Base-by-base conservation (phyloP, 2,113 vertebrate species). In the Balaenoptera acutorostrata region DNA sequence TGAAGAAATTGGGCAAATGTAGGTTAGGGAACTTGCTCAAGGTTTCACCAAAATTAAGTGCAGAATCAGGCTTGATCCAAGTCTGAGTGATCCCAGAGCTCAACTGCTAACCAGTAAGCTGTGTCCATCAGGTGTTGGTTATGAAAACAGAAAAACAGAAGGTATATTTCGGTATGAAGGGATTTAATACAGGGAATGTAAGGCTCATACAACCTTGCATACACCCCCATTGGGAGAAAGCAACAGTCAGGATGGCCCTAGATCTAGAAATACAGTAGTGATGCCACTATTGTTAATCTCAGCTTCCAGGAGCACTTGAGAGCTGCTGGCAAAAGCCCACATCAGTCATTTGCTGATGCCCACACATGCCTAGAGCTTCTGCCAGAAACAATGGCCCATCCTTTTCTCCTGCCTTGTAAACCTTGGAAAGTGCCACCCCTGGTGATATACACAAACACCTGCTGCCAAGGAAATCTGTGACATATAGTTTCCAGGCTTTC, bases 281-380 rank as follows among this genome's bases (percentile, higher is more conserved):
- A 20, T 6, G 2, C 0, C 31, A 1, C 9, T 31, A 0, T 1
- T 0, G 14, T 36, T 6, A 15, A 6, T 8, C 72, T 44, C 17
- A 21, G 64, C 46, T 13, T 52, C 36, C 85, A 1, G 2, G 18
- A 31, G 96, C 11, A 3, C 57, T 57, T 1, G 12, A 55, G 44
- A 71, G 78, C 39, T 41, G 55, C 25, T 4, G 31, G 41, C 20
- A 36, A 4, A 18, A 7, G 25, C 44, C 27, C 31, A 3, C 0
- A 5, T 15, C 15, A 10, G 66, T 49, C 49, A 1, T 14, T 12
- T 2, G 31, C 36, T 12, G n/a, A 46, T 17, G 46, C 27, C n/a
- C 61, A 25, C 8, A 12, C 61, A 1, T 25, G 27, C 64, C 64
- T 20, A 4, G 29, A 9, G 9, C n/a, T 55, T 55, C 55, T 41